Evolutionary conservation across 2,797 vertebrate genomes (phyloP).

Genomic region (Melanotaenia maccullochi): DNA sequence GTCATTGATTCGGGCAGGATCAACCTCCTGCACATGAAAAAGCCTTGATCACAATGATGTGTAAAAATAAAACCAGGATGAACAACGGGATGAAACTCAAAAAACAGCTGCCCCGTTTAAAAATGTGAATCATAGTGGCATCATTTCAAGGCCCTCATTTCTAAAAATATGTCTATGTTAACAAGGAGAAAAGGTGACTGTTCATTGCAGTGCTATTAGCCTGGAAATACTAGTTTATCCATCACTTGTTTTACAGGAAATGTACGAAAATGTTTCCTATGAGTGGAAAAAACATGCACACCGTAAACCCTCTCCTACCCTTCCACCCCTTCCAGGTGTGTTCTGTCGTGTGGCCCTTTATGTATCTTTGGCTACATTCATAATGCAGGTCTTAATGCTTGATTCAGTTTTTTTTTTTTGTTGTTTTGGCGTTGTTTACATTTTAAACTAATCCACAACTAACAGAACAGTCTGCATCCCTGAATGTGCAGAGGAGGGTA

Average conservation of each 20-base stretch:
- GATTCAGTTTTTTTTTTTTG: no score
- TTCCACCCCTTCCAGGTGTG: not conserved
- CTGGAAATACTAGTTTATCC: constrained; percentile 17
- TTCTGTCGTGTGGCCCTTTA: not conserved
- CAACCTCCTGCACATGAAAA: not conserved
- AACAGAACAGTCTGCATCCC: no score
- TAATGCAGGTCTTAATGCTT: no score
- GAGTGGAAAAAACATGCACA: not conserved
- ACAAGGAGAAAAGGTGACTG: not conserved
- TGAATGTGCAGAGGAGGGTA: no score
- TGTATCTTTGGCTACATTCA: not conserved
- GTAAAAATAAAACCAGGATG: not conserved
- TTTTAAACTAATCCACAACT: no score
- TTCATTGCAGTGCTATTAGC: not conserved
- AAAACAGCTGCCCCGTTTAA: not conserved
- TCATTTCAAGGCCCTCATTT: not conserved
- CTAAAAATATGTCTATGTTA: not conserved
- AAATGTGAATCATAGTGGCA: not conserved
- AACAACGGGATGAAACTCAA: not conserved
- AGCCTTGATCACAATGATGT: not conserved
- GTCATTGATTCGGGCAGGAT: not conserved
- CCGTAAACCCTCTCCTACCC: not conserved
- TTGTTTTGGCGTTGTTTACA: no score
- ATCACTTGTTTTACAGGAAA: constrained; percentile 35
- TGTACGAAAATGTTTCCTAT: constrained; percentile 16